Evolutionary conservation across 2,113 vertebrate species (phyloP).

Genomic region (Erythrolamprus reginae): DNA sequence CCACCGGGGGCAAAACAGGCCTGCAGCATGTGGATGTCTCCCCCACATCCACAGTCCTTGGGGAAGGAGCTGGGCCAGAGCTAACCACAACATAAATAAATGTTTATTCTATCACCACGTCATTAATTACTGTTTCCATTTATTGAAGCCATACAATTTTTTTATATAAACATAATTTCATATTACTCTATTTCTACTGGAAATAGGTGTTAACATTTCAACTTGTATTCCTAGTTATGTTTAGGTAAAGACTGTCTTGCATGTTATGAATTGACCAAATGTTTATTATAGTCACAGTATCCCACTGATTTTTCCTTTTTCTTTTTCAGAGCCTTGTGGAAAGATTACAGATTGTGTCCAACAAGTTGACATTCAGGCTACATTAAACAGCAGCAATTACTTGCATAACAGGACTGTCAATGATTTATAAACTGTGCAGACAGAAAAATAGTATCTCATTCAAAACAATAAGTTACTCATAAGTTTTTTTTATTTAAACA

Average conservation of each 20-base stretch:
- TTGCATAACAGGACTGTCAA: constrained; percentile 67
- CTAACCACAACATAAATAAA: too few species aligned
- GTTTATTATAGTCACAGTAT: constrained; percentile 43
- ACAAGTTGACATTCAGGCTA: constrained; percentile 59
- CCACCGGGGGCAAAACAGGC: too few species aligned
- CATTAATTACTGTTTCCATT: not conserved
- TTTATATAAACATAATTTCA: not conserved
- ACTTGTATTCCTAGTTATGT: constrained; percentile 19
- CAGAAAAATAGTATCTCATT: constrained; percentile 35
- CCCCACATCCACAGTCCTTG: too few species aligned
- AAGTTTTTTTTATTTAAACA: constrained; percentile 44
- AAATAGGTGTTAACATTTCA: not conserved
- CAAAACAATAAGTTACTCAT: constrained; percentile 68
- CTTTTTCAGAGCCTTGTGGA: constrained; percentile 37
- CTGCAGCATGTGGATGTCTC: too few species aligned
- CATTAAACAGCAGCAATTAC: constrained; percentile 54
- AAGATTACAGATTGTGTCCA: constrained; percentile 62
- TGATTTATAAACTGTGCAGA: constrained; percentile 65
- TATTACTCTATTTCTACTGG: not conserved
- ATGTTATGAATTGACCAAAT: constrained; percentile 43
- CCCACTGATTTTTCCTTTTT: constrained; percentile 37
- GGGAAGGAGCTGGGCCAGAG: too few species aligned
- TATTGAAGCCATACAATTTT: not conserved
- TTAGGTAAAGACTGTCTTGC: constrained; percentile 8
- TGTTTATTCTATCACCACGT: not conserved